These are phyloP conservation scores for Syrista parreyssii DNA, from an alignment of 2,888 invertebrate species.

Conservation along the genomic window DNA sequence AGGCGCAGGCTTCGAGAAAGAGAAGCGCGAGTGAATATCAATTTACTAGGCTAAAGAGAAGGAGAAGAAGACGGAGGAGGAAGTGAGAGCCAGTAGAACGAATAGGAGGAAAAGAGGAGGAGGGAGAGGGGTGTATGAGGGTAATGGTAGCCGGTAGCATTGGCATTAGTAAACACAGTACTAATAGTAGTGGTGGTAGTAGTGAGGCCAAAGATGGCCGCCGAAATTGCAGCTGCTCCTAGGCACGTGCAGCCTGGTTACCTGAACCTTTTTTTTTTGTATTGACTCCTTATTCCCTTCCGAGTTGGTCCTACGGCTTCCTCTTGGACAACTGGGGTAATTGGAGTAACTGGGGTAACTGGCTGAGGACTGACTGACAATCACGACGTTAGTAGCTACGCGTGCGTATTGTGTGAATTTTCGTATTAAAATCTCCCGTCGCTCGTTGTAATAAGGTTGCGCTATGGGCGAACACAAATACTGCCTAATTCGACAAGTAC, in stretches of 20 bases:
- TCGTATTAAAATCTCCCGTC: no score
- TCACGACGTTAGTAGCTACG: no score
- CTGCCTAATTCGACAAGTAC: not conserved
- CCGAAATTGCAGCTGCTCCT: conserved; percentile 51
- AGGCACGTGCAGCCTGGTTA: conserved; percentile 47
- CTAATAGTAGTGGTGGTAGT: not conserved
- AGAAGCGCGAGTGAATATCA: conserved; percentile 48
- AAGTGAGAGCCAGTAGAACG: conserved; percentile 17
- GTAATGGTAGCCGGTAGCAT: no score
- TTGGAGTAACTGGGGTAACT: no score
- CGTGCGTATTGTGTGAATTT: no score
- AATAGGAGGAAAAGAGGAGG: conserved; percentile 11
- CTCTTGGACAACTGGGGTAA: no score
- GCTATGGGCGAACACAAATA: not conserved
- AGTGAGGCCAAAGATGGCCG: conserved; percentile 25
- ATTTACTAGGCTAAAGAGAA: conserved; percentile 33
- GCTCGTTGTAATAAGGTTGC: no score
- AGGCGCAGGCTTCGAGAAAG: conserved; percentile 24
- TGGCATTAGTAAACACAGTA: no score
- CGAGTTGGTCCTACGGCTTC: no score
- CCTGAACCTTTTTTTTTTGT: not conserved
- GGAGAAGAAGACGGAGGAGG: conserved; percentile 15
- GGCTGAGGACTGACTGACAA: no score
- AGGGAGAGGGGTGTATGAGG: not conserved
- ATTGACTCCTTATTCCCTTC: no score